Base-by-base conservation (phyloP, 2,888 invertebrate species). In the Apodemia hepburni region DNA sequence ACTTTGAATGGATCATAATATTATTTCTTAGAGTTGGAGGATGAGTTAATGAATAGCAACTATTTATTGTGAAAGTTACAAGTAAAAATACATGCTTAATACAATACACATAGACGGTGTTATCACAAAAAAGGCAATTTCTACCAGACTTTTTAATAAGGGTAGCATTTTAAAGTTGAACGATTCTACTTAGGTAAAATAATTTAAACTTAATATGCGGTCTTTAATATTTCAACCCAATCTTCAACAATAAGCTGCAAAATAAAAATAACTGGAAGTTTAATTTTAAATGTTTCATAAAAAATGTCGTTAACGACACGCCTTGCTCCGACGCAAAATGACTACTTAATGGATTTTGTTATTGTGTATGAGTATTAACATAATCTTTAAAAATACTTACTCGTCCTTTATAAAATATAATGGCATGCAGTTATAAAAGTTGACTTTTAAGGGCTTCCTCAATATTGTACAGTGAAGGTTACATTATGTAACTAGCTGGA, bases 401-500 rank as follows among this genome's bases (percentile, higher is more conserved):
- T 75, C 70, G 71, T 71, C 33, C 22, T 67, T 72, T 73, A 71
- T 72, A 73, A 71, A 69, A 67, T 72, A 71, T 73, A 75, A 75
- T 72, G 71, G 69, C 65, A 62, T 51, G 5, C 15, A 42, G 42
- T n/a, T 73, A 71, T 62, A 74, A 75, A 75, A 74, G 72, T 74
- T 68, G 73, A 70, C 68, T 66, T 42, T 62, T 71, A 75, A 81
- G 78, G 78, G 79, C 74, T 75, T 64, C 65, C 70, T 62, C 63
- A 66, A 64, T 63, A 18, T 47, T 35, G 11, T 12, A 38, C 38
- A 38, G n/a, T 42, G 42, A 42, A 42, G 42, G 42, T 42, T 42
- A 42, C 15, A 15, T 42, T 12, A 4, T 38, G 35, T 11, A 35
- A 9, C 11, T 22, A 22, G 22, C 22, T 22, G 22, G 22, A 22